A percentile compares a stretch with the other conserved stretches of the same genome.
These are phyloP conservation scores for Drosophila rubida DNA, from an alignment of 2,888 invertebrate genomes.

Conservation along the genomic window DNA sequence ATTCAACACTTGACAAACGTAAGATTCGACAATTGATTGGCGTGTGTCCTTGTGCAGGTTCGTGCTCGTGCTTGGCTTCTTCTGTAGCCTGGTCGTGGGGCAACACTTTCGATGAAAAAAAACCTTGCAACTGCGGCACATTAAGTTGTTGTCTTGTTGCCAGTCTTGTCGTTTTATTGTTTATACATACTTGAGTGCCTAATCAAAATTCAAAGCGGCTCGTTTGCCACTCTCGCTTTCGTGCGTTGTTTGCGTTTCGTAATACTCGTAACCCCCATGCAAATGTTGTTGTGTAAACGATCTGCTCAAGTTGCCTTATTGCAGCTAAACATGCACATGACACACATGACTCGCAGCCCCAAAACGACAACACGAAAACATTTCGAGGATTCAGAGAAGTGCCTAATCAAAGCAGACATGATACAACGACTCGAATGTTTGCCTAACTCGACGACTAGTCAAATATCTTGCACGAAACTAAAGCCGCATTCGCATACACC, in stretches of 20 bases:
- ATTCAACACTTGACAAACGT: too few species aligned
- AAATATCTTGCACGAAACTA: neutral
- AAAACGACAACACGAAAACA: slow-evolving; percentile 2
- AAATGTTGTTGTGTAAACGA: slow-evolving; percentile 78
- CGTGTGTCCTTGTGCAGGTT: slow-evolving; percentile 5
- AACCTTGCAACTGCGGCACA: slow-evolving; percentile 49
- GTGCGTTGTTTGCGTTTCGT: slow-evolving; percentile 23
- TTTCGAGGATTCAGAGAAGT: neutral
- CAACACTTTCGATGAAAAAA: slow-evolving; percentile 28
- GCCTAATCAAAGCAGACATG: slow-evolving; percentile 52
- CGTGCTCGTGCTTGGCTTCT: slow-evolving; percentile 6
- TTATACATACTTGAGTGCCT: slow-evolving; percentile 60
- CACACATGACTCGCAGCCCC: neutral
- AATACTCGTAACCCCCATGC: too few species aligned
- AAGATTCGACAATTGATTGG: slow-evolving; percentile 22
- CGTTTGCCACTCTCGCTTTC: slow-evolving; percentile 15
- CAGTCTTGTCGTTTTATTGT: slow-evolving; percentile 41
- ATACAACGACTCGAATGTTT: slow-evolving; percentile 8
- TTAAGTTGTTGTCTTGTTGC: slow-evolving; percentile 70
- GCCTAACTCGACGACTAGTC: neutral
- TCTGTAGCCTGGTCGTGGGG: slow-evolving; percentile 17
- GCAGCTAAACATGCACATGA: slow-evolving; percentile 58
- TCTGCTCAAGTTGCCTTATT: slow-evolving; percentile 60
- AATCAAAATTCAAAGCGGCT: slow-evolving; percentile 57
- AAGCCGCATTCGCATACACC: neutral